Evolutionary conservation across 2,888 invertebrate genomes (phyloP), one percentile per base, ranked within the genome.

Genomic region (Uloborus plumipes): DNA sequence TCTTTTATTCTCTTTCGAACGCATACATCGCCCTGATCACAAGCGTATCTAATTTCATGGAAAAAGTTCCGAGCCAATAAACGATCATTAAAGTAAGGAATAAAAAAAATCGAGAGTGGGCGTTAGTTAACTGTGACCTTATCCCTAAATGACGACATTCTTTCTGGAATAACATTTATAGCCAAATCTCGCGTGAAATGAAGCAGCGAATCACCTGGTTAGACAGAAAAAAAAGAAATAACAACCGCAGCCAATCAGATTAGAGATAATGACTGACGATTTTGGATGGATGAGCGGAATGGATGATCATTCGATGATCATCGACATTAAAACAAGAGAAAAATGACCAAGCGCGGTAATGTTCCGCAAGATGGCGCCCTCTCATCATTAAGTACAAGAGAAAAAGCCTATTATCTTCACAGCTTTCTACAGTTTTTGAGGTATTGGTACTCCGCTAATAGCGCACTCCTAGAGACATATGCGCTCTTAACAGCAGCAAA

Each of bases 151-250:
- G 26, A 39, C 39, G 14, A 62, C 18, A 18, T 65, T 65, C n/a
- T 39, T 14, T 18, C 13, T 13, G 49, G 20, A 49, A 47, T 20
- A 53, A 9, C 69, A 62, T 69, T 67, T 69, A 51, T 53, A 69
- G 31, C 20, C 69, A 51, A 70, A 76, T 69, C 76, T 76, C 26
- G 76, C 76, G 61, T 76, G 69, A 76, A 76, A 69, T 55, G 76
- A 76, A 39, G 55, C 61, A 62, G 53, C 22, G 39, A 69, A 76
- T 39, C 39, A 39, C 39, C 39, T 39, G 39, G 39, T 39, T 39
- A 39, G 39, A 39, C 3, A 39, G 11, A 9, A 39, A 39, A 31
- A 31, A 39, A 39, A 39, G 39, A 39, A 39, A 39, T 9, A 9
- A 39, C 61, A 13, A 61, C 26, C 61, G 22, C 61, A 22, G 31